Conservation (phyloP, 1,140 invertebrate species). For the Platyura marginata region DNA sequence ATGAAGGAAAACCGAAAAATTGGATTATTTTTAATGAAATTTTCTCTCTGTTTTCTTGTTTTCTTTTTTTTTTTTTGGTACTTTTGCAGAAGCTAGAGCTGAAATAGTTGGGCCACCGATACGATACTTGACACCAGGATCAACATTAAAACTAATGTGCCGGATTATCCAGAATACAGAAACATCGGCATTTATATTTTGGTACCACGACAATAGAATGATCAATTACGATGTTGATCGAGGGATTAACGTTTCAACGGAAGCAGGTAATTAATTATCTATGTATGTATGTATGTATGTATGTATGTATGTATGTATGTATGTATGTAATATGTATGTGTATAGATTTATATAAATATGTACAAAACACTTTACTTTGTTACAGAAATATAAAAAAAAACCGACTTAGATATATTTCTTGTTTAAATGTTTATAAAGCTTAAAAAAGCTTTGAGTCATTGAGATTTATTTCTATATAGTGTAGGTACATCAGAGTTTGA, state of each 20-base stretch:
- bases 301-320: not conserved
- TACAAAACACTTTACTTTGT: not conserved
- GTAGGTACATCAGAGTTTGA: too few species aligned
- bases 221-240: conserved; percentile 73
- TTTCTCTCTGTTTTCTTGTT: not conserved
- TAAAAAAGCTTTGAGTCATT: too few species aligned
- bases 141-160: conserved; percentile 59
- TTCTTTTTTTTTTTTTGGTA: not conserved
- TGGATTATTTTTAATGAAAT: not conserved
- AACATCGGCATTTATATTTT: conserved; percentile 66
- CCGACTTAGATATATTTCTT: too few species aligned
- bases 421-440: too few species aligned
- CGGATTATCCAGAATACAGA: conserved; percentile 64
- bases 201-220: conserved; percentile 81
- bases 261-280: conserved; percentile 21
- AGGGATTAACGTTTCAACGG: conserved; percentile 61
- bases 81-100: conserved; percentile 57
- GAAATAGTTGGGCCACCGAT: conserved; percentile 68
- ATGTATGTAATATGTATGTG: not conserved
- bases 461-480: too few species aligned
- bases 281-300: not conserved
- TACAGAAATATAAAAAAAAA: not conserved
- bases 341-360: not conserved
- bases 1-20: too few species aligned
- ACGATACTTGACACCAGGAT: conserved; percentile 71